Evolutionary conservation across 2,797 vertebrate genomes (phyloP).

Genomic region (Rhinoraja longicauda): DNA sequence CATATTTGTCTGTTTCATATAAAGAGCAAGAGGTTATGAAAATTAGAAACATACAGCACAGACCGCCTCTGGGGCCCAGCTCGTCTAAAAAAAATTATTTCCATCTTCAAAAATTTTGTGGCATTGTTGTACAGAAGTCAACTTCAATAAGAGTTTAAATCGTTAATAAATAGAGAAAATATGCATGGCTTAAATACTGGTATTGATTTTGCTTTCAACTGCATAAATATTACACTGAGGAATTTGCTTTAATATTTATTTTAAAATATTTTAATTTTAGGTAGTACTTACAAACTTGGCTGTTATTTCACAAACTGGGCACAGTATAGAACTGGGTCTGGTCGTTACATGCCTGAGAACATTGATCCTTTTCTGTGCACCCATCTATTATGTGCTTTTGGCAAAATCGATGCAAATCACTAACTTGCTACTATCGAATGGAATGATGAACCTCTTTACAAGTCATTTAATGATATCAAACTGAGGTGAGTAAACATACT

Average conservation of each 20-base stretch:
- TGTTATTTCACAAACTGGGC: constrained; percentile 37
- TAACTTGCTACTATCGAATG: not conserved
- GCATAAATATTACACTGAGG: not conserved
- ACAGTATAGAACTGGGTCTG: not conserved
- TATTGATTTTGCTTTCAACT: not conserved
- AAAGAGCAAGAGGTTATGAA: too few relatives aligned
- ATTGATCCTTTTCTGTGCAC: constrained; percentile 19
- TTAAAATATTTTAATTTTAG: not conserved
- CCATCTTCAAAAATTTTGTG: not conserved
- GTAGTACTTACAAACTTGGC: not conserved
- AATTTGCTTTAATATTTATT: not conserved
- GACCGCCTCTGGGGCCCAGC: too few relatives aligned
- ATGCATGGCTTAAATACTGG: not conserved
- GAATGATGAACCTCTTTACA: constrained; percentile 14
- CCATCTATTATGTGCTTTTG: constrained; percentile 20
- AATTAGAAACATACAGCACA: too few relatives aligned
- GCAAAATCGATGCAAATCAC: not conserved
- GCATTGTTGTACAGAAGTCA: not conserved
- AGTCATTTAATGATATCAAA: not conserved
- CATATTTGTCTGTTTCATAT: too few relatives aligned
- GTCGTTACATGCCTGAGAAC: not conserved
- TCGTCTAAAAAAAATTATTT: too few relatives aligned
- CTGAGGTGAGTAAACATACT: not conserved
- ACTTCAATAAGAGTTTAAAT: not conserved
- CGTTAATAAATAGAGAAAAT: not conserved